Evolutionary conservation across 2,888 invertebrate genomes (phyloP).

Genomic region (Apotomis turbidana): DNA sequence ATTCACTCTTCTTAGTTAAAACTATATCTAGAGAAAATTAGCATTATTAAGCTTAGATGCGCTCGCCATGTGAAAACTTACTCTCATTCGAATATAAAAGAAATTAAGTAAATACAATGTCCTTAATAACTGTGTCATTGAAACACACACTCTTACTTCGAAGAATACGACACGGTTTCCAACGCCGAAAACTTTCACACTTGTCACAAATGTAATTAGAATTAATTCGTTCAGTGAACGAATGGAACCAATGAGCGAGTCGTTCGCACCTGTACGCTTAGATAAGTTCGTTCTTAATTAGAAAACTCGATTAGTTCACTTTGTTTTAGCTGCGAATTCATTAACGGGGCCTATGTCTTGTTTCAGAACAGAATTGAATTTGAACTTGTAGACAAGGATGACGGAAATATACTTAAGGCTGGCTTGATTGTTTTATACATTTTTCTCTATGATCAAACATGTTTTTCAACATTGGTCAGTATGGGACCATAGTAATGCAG

Average conservation of each 20-base stretch:
- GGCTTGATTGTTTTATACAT: too few relatives aligned
- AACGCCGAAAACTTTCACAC: slow-evolving; percentile 4
- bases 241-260: slow-evolving; percentile 33
- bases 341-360: slow-evolving; percentile 8
- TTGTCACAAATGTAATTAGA: slow-evolving; percentile 29
- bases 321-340: slow-evolving; percentile 34
- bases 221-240: slow-evolving; percentile 28
- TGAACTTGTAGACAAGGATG: background rate
- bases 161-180: background rate
- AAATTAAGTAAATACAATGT: background rate
- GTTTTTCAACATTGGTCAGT: too few relatives aligned
- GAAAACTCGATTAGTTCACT: slow-evolving; percentile 36
- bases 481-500: too few relatives aligned
- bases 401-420: background rate
- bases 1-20: too few relatives aligned
- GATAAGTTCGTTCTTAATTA: slow-evolving; percentile 41
- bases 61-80: too few relatives aligned
- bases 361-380: slow-evolving; percentile 4
- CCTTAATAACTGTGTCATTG: background rate
- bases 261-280: slow-evolving; percentile 39
- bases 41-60: too few relatives aligned
- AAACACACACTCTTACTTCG: background rate
- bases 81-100: background rate
- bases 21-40: too few relatives aligned
- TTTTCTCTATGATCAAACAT: too few relatives aligned